Conservation (phyloP, 2,113 vertebrate species). For the Rhodinocichla rosea region DNA sequence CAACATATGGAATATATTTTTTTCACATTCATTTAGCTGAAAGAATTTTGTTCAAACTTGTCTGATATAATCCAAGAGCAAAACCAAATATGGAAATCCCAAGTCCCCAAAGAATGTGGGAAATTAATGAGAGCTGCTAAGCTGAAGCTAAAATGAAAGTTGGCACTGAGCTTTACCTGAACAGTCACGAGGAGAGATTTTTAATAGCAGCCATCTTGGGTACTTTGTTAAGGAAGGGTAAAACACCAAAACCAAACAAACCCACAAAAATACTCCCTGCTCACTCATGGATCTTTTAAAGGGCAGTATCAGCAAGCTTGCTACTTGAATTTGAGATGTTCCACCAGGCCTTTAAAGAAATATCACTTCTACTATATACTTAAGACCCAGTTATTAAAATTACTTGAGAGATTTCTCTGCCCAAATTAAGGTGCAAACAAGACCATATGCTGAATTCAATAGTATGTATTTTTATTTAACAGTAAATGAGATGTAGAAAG, state of each 20-base stretch:
- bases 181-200: background rate
- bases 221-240: background rate
- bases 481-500: background rate
- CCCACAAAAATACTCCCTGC: background rate
- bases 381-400: background rate
- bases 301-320: background rate
- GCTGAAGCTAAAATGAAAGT: constrained; percentile 19
- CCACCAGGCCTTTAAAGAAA: background rate
- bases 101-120: background rate
- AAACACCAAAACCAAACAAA: background rate
- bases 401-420: background rate
- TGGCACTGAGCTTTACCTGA: background rate
- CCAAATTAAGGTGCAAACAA: background rate
- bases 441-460: background rate
- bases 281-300: background rate
- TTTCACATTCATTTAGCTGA: constrained; percentile 16
- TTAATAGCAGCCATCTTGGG: background rate
- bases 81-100: constrained; percentile 57
- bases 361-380: background rate
- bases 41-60: constrained; percentile 20
- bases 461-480: background rate
- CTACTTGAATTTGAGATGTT: background rate
- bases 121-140: constrained; percentile 43
- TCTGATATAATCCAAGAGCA: constrained; percentile 33
- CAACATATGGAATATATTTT: constrained; percentile 52